phyloP scores from a whole-genome alignment of 2,113 vertebrate genomes.

The Etheostoma spectabile region DNA sequence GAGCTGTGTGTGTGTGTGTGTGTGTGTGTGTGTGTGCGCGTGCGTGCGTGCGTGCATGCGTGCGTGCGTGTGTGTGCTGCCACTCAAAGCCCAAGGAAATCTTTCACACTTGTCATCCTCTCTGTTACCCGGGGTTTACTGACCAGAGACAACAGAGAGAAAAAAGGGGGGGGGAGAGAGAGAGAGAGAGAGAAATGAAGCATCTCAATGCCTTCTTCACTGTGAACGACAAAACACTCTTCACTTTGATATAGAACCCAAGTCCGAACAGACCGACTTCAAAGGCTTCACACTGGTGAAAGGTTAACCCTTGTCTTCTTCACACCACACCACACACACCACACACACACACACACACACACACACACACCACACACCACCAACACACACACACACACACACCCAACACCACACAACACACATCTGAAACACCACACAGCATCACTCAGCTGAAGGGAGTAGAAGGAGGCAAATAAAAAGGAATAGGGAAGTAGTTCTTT shows the following conservation, averaged over 20 bases:
- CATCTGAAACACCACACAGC: background rate
- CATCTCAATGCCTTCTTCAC: background rate
- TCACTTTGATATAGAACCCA: conserved; percentile 11
- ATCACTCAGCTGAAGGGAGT: background rate
- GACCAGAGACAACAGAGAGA: background rate
- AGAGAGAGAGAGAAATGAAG: background rate
- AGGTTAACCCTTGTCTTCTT: conserved; percentile 9
- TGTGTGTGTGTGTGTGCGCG: background rate
- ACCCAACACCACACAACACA: background rate
- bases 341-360: conserved; percentile 13
- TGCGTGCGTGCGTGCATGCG: background rate
- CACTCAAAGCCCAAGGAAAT: conserved; percentile 51
- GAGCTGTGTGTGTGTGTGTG: background rate
- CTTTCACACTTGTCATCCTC: conserved; percentile 61
- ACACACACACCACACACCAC: background rate
- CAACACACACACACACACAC: conserved; percentile 13
- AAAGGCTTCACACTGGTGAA: conserved; percentile 28
- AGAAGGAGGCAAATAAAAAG: background rate
- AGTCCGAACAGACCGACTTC: conserved; percentile 33
- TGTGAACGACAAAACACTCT: conserved; percentile 17
- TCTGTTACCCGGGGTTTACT: conserved; percentile 39
- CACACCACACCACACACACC: conserved; percentile 1
- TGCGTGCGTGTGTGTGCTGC: conserved; percentile 16
- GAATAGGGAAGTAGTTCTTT: too few species aligned
- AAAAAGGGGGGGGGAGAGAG: too few species aligned